Evolutionary conservation across 2,113 vertebrate species (phyloP).

Genomic region (Rhombomys opimus): DNA sequence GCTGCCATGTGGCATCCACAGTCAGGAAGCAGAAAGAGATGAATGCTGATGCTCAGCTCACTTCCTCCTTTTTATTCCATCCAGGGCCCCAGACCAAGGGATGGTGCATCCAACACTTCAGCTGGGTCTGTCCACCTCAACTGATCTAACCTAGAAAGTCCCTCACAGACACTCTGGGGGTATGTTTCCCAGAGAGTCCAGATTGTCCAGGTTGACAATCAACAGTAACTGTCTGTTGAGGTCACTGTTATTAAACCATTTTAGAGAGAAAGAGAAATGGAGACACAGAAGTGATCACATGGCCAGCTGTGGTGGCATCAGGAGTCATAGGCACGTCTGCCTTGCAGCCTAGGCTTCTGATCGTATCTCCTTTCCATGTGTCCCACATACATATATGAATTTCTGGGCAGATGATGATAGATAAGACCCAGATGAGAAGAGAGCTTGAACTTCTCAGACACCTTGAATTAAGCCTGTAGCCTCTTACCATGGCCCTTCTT

Average conservation of each 20-base stretch:
- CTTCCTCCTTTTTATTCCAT: neutral
- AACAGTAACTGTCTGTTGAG: neutral
- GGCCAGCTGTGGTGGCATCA: neutral
- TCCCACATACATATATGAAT: neutral
- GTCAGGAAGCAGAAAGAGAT: neutral
- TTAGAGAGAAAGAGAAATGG: neutral
- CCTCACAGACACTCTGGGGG: neutral
- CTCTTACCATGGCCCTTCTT: neutral
- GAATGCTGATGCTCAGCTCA: neutral
- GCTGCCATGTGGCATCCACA: neutral
- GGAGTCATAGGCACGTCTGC: neutral
- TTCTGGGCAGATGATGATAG: neutral
- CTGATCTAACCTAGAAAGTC: neutral
- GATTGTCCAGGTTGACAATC: neutral
- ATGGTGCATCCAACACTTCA: neutral
- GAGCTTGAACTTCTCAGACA: neutral
- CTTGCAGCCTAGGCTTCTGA: neutral
- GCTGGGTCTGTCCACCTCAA: neutral
- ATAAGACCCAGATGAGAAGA: neutral
- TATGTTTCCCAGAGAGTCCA: neutral
- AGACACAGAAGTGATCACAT: neutral
- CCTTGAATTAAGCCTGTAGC: neutral
- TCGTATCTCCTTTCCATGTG: neutral
- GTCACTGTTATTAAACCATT: neutral
- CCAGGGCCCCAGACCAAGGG: neutral